phyloP scores from a whole-genome alignment of 2,797 vertebrate genomes.

The Menidia menidia region DNA sequence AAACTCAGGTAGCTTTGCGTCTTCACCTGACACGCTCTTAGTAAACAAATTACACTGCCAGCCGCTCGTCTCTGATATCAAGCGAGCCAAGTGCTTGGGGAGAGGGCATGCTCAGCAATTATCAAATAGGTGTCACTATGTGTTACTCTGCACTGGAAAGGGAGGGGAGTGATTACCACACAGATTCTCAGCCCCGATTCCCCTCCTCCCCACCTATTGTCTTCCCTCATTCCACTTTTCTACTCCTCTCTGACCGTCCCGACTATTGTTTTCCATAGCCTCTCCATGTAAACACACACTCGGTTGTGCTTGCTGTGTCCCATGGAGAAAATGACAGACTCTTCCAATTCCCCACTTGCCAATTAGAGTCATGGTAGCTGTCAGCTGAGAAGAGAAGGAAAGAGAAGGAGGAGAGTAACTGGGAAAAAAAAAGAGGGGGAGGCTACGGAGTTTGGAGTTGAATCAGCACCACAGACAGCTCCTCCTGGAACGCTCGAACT shows the following conservation, averaged over 20 bases:
- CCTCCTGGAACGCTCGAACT: slow-evolving; percentile 53
- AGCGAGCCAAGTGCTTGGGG: slow-evolving; percentile 63
- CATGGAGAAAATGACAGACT: slow-evolving; percentile 70
- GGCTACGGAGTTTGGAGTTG: slow-evolving; percentile 15
- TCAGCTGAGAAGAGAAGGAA: slow-evolving; percentile 66
- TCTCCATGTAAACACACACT: slow-evolving; percentile 27
- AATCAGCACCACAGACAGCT: slow-evolving; percentile 76
- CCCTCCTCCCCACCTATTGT: slow-evolving; percentile 37
- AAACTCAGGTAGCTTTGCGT: slow-evolving; percentile 44
- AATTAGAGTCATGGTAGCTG: slow-evolving; percentile 77
- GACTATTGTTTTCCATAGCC: slow-evolving; percentile 4
- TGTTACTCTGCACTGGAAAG: slow-evolving; percentile 57
- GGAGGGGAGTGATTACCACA: slow-evolving; percentile 72
- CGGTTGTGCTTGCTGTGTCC: slow-evolving; percentile 55
- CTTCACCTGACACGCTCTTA: slow-evolving; percentile 61
- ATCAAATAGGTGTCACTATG: slow-evolving; percentile 79
- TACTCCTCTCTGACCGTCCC: too few relatives aligned
- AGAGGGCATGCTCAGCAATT: slow-evolving; percentile 73
- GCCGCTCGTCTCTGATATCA: slow-evolving; percentile 63
- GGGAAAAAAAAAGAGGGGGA: slow-evolving; percentile 27
- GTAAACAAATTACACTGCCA: slow-evolving; percentile 70
- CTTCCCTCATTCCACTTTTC: slow-evolving; percentile 31
- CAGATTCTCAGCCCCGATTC: slow-evolving; percentile 69
- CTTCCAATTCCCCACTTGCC: slow-evolving; percentile 70
- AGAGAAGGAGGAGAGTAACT: slow-evolving; percentile 43